Evolutionary conservation across 1,140 invertebrate species (phyloP).

Genomic region (Aporrectodea caliginosa): DNA sequence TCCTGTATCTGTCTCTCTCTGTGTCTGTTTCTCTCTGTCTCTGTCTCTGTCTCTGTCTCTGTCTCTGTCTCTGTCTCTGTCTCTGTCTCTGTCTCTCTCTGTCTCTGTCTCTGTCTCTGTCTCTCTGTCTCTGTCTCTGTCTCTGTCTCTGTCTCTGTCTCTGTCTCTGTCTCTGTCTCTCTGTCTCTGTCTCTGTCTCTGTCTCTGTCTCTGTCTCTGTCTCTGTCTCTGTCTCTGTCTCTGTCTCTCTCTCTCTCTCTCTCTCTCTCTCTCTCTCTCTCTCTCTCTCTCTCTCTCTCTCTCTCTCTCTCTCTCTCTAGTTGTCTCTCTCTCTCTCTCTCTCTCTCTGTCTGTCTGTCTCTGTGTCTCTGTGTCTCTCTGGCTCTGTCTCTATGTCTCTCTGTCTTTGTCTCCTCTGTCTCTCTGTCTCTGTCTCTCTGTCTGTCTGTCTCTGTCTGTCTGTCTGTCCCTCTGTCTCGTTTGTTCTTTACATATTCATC

Average conservation of each 20-base stretch:
- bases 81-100: background rate
- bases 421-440: background rate
- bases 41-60: background rate
- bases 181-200: background rate
- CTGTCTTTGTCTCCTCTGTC: background rate
- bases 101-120: background rate
- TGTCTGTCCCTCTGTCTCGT: too few relatives aligned
- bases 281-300: background rate
- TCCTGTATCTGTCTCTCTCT: background rate
- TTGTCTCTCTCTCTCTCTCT: background rate
- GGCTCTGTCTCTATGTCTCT: too few relatives aligned
- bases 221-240: background rate
- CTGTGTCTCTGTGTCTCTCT: too few relatives aligned
- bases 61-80: background rate
- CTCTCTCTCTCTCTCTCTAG: background rate
- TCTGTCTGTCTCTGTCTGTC: background rate
- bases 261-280: background rate
- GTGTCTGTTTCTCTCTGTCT: background rate
- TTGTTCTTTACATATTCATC: too few relatives aligned
- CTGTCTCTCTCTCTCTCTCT: background rate
- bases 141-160: background rate
- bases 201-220: background rate
- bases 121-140: background rate
- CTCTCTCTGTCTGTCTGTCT: background rate
- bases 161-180: background rate